These are phyloP conservation scores for Pangasianodon hypophthalmus DNA, from an alignment of 2,113 vertebrate genomes.

Conservation along the genomic window DNA sequence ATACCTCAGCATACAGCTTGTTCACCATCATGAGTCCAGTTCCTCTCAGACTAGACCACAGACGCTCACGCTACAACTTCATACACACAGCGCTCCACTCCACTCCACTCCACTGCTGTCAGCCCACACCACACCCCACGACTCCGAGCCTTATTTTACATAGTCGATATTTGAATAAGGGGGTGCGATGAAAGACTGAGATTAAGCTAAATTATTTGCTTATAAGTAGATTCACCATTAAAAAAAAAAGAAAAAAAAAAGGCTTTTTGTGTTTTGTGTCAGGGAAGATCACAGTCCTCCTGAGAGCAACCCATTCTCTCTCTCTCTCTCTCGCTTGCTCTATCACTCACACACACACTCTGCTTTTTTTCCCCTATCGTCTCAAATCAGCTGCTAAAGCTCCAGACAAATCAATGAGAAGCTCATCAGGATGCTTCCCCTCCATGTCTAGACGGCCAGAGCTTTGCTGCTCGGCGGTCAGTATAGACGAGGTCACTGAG, in stretches of 20 bases:
- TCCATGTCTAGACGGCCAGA: slow-evolving; percentile 49
- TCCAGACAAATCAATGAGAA: slow-evolving; percentile 55
- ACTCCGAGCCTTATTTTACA: not conserved
- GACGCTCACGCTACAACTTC: not conserved
- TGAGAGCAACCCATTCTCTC: not conserved
- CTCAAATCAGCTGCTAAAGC: slow-evolving; percentile 48
- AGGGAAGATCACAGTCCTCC: slow-evolving; percentile 8
- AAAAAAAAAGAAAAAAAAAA: not conserved
- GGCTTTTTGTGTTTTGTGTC: not conserved
- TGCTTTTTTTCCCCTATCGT: not conserved
- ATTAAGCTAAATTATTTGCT: not conserved
- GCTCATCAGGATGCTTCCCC: slow-evolving; percentile 42
- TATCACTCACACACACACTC: not conserved
- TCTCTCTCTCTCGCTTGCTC: not conserved
- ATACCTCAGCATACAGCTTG: not conserved
- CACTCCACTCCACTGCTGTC: not conserved
- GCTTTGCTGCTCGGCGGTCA: slow-evolving; percentile 49
- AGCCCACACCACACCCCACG: not conserved
- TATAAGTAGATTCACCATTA: not conserved
- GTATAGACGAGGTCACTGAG: slow-evolving; percentile 44
- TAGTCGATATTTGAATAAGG: slow-evolving; percentile 1
- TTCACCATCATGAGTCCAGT: not conserved
- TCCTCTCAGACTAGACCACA: not conserved
- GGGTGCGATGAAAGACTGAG: not conserved
- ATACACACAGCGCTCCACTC: not conserved